Percentiles rank a stretch among this genome's conserved stretches.
Evolutionary conservation across 2,113 vertebrate genomes (phyloP).

Genomic region (Crotalus horridus): DNA sequence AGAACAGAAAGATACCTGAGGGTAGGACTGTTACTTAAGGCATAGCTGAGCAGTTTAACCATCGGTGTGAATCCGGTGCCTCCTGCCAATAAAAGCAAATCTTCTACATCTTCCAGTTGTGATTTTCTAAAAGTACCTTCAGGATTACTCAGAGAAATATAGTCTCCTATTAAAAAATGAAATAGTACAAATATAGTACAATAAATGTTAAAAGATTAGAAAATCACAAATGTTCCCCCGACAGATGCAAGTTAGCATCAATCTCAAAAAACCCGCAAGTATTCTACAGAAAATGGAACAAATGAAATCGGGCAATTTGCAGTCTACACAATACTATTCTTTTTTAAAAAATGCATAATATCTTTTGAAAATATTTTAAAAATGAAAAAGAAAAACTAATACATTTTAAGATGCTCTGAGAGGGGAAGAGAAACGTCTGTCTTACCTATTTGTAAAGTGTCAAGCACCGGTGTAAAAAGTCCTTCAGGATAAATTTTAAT

Average conservation of each 20-base stretch:
- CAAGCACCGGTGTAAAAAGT: constrained; percentile 79
- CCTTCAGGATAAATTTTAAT: constrained; percentile 90
- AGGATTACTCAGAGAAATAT: constrained; percentile 79
- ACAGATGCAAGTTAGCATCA: not conserved
- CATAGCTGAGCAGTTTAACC: constrained; percentile 79
- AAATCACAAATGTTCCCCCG: not conserved
- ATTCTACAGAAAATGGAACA: not conserved
- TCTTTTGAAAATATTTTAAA: not conserved
- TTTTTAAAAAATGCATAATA: not conserved
- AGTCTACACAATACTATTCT: not conserved
- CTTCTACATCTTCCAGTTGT: constrained; percentile 74
- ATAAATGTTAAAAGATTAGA: not conserved
- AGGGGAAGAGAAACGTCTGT: not conserved
- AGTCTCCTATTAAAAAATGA: constrained; percentile 72
- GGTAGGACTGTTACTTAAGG: constrained; percentile 66
- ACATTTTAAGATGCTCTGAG: not conserved
- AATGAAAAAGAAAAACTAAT: not conserved
- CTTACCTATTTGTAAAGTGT: constrained; percentile 81
- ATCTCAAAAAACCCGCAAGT: not conserved
- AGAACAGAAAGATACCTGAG: constrained; percentile 73
- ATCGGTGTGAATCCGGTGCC: constrained; percentile 97
- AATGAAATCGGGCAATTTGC: not conserved
- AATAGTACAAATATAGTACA: not conserved
- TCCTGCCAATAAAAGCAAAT: constrained; percentile 87
- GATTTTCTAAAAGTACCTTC: constrained; percentile 82